Percentiles rank a stretch among this genome's conserved stretches.
Conservation (phyloP, 2,888 invertebrate species). For the Phaonia tiefii region DNA sequence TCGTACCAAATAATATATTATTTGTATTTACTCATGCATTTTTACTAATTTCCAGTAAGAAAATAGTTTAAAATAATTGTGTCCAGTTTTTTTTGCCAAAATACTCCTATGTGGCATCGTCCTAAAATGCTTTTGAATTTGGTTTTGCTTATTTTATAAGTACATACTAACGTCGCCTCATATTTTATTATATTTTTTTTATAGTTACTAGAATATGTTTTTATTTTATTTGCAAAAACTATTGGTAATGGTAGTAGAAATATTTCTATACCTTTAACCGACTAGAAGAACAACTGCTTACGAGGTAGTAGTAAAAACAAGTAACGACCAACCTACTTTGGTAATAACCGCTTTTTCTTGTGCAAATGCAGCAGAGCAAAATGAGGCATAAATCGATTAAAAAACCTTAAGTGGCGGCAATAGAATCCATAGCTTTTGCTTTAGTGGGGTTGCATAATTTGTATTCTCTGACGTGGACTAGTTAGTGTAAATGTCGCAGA, state of each 20-base stretch:
- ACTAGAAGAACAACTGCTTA: not conserved
- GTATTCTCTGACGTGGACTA: not conserved
- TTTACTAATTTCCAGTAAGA: no score
- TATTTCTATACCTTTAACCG: not conserved
- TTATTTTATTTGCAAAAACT: not conserved
- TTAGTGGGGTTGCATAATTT: not conserved
- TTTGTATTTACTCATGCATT: no score
- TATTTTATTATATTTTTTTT: not conserved
- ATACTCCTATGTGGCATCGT: no score
- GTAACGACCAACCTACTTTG: conserved; percentile 7
- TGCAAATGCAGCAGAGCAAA: not conserved
- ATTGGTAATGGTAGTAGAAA: conserved; percentile 1
- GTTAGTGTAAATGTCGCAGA: not conserved
- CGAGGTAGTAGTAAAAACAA: not conserved
- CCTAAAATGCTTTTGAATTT: no score
- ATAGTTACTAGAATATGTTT: not conserved
- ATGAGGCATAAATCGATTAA: conserved; percentile 44
- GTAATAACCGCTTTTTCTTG: conserved; percentile 22
- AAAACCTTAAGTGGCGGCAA: conserved; percentile 60
- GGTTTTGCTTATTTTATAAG: no score
- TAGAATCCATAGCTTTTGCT: not conserved
- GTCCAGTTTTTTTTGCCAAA: no score
- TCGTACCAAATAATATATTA: no score
- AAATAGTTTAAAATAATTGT: no score
- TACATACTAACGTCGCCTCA: no score